Evolutionary conservation across 2,797 vertebrate genomes (phyloP).

Genomic region (Acridotheres tristis): DNA sequence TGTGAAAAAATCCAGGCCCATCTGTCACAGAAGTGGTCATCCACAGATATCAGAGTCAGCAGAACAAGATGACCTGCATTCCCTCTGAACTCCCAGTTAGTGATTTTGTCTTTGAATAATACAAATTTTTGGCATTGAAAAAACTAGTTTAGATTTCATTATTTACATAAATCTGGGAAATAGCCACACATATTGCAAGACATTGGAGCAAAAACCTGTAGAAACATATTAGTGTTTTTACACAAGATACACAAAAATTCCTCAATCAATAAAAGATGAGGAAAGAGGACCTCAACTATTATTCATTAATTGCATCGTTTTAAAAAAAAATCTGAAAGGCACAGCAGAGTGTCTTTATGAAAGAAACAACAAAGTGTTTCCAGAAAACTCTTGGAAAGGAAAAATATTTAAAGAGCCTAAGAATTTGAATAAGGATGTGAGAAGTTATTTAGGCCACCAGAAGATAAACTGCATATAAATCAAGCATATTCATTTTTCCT

Average conservation of each 20-base stretch:
- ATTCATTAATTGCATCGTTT: background rate
- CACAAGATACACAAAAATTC: background rate
- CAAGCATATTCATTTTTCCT: background rate
- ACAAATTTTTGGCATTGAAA: background rate
- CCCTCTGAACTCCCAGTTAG: background rate
- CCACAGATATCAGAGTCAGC: background rate
- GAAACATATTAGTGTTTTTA: background rate
- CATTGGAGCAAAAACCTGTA: background rate
- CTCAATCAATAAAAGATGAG: background rate
- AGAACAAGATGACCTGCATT: background rate
- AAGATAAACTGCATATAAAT: constrained; percentile 48
- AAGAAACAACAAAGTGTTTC: background rate
- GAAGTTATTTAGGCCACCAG: constrained; percentile 48
- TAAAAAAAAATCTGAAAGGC: background rate
- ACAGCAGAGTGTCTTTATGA: background rate
- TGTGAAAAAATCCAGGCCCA: background rate
- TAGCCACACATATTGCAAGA: background rate
- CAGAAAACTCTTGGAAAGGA: background rate
- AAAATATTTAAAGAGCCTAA: background rate
- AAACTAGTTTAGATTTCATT: background rate
- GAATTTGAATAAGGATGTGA: constrained; percentile 16
- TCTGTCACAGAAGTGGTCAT: background rate
- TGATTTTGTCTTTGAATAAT: background rate
- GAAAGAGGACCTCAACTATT: background rate
- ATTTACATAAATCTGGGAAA: background rate